A percentile compares a stretch with the other conserved stretches of the same genome.
Conservation (phyloP, 2,888 invertebrate species). For the Thymelicus sylvestris region DNA sequence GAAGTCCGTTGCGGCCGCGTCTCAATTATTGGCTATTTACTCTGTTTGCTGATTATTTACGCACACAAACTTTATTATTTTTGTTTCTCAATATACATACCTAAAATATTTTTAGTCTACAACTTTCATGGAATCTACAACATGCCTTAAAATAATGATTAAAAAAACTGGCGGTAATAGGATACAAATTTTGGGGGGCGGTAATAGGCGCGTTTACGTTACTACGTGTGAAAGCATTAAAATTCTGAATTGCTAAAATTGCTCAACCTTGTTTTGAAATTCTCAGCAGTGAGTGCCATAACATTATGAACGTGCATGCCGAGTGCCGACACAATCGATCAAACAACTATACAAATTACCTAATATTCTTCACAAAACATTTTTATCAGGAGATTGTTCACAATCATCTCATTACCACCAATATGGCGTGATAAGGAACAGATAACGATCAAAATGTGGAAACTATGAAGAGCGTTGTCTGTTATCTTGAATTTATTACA, state of each 20-base stretch:
- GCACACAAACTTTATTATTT: too few relatives aligned
- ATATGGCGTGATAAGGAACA: constrained; percentile 43
- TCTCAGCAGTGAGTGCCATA: constrained; percentile 20
- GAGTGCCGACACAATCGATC: constrained; percentile 56
- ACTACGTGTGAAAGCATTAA: constrained; percentile 17
- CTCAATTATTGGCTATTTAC: too few relatives aligned
- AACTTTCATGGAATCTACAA: too few relatives aligned
- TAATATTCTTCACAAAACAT: constrained; percentile 46
- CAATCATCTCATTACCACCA: constrained; percentile 63
- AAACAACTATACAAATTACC: constrained; percentile 51
- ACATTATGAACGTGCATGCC: constrained; percentile 21
- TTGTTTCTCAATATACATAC: too few relatives aligned
- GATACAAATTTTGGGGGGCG: too few relatives aligned
- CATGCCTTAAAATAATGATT: too few relatives aligned
- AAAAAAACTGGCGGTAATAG: too few relatives aligned
- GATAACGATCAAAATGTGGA: constrained; percentile 33
- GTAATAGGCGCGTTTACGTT: too few relatives aligned
- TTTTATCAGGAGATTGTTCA: constrained; percentile 68
- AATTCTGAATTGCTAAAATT: constrained; percentile 24
- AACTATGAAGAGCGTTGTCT: not conserved
- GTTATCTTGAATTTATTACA: constrained; percentile 3
- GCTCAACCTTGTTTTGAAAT: constrained; percentile 29
- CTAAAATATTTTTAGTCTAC: too few relatives aligned
- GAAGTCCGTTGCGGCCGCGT: too few relatives aligned
- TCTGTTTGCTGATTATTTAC: too few relatives aligned